A percentile compares a stretch with the other conserved stretches of the same genome.
These are phyloP conservation scores for Enchytraeus crypticus DNA, from an alignment of 2,888 invertebrate genomes.

Conservation along the genomic window DNA sequence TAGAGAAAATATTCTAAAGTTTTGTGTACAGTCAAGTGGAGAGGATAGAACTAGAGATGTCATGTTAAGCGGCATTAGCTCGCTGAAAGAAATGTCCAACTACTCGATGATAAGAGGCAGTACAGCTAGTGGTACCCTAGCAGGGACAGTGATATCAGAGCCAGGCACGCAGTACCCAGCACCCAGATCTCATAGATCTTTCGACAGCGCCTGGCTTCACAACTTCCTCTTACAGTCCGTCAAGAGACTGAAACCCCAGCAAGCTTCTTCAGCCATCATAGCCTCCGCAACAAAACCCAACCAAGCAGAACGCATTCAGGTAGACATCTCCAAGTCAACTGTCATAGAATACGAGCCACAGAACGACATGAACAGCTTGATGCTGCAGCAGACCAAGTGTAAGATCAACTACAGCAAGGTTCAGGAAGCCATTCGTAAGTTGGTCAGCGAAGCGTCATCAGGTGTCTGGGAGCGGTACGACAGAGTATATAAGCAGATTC, in stretches of 20 bases:
- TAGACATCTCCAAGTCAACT: not conserved
- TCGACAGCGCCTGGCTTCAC: slow-evolving; percentile 6
- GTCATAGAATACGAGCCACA: not conserved
- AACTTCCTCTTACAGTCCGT: not conserved
- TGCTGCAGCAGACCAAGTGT: slow-evolving; percentile 1
- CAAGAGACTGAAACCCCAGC: not conserved
- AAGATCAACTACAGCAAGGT: slow-evolving; percentile 24
- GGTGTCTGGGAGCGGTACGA: slow-evolving; percentile 17
- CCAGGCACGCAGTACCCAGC: not conserved
- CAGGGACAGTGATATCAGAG: not conserved
- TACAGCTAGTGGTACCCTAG: no score
- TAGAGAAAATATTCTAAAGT: not conserved
- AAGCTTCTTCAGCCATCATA: no score
- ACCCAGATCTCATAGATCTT: not conserved
- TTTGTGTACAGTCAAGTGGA: not conserved
- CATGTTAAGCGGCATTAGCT: not conserved
- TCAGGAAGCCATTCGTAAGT: slow-evolving; percentile 23
- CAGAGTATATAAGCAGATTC: slow-evolving; percentile 5
- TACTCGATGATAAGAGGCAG: no score
- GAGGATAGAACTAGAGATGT: no score
- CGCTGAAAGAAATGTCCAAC: not conserved
- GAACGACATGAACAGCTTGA: not conserved
- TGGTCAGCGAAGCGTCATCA: slow-evolving; percentile 23
- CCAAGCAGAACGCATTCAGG: no score
- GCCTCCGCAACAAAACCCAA: no score